A percentile compares a stretch with the other conserved stretches of the same genome.
Evolutionary conservation across 2,113 vertebrate genomes (phyloP).

Genomic region (Oryzias curvinotus): DNA sequence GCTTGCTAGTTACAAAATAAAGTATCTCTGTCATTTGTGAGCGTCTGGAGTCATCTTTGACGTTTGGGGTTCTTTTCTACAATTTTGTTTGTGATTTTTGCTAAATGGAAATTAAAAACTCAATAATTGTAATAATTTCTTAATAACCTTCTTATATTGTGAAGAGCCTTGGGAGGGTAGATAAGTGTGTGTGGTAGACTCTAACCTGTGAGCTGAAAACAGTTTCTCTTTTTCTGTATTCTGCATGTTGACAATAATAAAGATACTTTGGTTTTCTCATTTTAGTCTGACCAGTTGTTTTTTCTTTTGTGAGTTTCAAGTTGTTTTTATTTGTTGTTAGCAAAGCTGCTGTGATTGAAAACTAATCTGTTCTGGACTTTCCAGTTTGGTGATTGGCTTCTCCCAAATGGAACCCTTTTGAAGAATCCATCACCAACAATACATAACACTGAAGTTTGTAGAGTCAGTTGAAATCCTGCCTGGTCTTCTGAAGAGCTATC

Average conservation of each 20-base stretch:
- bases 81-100: slow-evolving; percentile 93
- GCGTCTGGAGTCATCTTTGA: slow-evolving; percentile 57
- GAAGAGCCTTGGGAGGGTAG: slow-evolving; percentile 85
- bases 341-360: background rate
- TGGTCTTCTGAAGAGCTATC: too few relatives aligned
- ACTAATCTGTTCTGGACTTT: too few relatives aligned
- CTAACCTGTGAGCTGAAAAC: slow-evolving; percentile 80
- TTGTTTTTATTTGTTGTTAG: background rate
- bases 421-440: too few relatives aligned
- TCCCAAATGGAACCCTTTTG: too few relatives aligned
- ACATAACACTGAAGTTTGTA: too few relatives aligned
- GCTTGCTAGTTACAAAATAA: slow-evolving; percentile 75
- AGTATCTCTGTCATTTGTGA: slow-evolving; percentile 73
- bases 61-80: slow-evolving; percentile 90
- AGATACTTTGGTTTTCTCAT: slow-evolving; percentile 64
- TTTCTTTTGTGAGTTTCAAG: background rate
- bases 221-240: slow-evolving; percentile 72
- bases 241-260: slow-evolving; percentile 76
- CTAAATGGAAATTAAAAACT: slow-evolving; percentile 80
- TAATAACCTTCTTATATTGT: slow-evolving; percentile 83
- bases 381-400: too few relatives aligned
- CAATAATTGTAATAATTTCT: slow-evolving; percentile 89
- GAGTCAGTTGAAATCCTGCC: too few relatives aligned
- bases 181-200: slow-evolving; percentile 65
- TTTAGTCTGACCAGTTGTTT: slow-evolving; percentile 18